Percentiles rank a stretch among this genome's conserved stretches.
These are phyloP conservation scores for Festucalex cinctus DNA, from an alignment of 2,113 vertebrate species.

Conservation along the genomic window DNA sequence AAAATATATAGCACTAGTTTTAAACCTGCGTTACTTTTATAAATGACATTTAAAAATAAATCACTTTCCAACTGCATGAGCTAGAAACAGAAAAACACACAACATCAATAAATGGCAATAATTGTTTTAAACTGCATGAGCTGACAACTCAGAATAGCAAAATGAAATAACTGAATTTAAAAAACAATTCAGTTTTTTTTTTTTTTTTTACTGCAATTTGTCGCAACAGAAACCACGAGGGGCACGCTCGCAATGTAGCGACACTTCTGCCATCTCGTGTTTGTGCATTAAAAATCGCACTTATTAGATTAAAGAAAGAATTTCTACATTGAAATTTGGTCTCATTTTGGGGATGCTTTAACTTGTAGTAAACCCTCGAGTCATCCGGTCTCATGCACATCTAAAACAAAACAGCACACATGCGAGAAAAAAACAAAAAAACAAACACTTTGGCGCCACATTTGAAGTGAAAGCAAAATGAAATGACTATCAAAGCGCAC, in stretches of 20 bases:
- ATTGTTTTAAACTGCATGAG: background rate
- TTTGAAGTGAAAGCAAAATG: background rate
- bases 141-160: too few species aligned
- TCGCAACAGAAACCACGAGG: background rate
- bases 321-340: background rate
- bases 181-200: too few species aligned
- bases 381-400: background rate
- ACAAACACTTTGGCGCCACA: background rate
- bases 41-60: too few species aligned
- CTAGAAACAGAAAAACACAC: background rate
- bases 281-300: background rate
- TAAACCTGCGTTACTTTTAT: too few species aligned
- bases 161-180: too few species aligned
- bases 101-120: background rate
- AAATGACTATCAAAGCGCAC: background rate
- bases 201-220: too few species aligned
- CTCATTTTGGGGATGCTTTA: background rate
- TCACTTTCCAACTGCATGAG: too few species aligned
- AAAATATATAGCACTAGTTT: too few species aligned
- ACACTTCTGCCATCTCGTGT: background rate
- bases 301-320: background rate
- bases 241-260: background rate
- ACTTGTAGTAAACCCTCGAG: background rate
- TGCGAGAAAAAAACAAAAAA: background rate
- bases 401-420: slow-evolving; percentile 11